A percentile compares a stretch with the other conserved stretches of the same genome.
These are phyloP conservation scores for Lordiphosa andalusiaca DNA, from an alignment of 2,888 invertebrate genomes.

Conservation along the genomic window DNA sequence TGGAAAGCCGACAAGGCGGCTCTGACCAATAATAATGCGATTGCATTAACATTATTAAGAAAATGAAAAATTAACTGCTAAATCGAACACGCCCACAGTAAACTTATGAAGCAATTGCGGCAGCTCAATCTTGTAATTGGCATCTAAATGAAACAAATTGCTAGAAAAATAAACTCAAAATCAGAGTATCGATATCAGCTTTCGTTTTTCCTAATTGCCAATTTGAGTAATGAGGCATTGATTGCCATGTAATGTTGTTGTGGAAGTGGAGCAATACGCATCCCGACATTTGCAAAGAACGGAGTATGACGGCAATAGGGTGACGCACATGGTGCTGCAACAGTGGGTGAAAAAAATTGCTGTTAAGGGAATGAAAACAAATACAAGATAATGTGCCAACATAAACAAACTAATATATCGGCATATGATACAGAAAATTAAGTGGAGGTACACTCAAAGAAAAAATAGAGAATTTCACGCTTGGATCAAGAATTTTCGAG, in stretches of 20 bases:
- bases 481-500: too few species aligned
- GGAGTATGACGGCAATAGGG: slow-evolving; percentile 16
- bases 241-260: slow-evolving; percentile 42
- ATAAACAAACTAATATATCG: too few species aligned
- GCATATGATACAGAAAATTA: too few species aligned
- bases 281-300: slow-evolving; percentile 19
- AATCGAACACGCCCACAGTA: slow-evolving; percentile 40
- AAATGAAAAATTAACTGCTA: slow-evolving; percentile 40
- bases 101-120: slow-evolving; percentile 6
- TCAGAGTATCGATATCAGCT: slow-evolving; percentile 25
- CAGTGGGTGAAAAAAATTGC: neutral
- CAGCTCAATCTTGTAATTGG: slow-evolving; percentile 44
- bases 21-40: slow-evolving; percentile 27
- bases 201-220: slow-evolving; percentile 45
- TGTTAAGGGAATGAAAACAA: neutral
- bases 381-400: neutral
- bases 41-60: slow-evolving; percentile 29
- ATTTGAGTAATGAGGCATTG: slow-evolving; percentile 45
- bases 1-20: slow-evolving; percentile 28
- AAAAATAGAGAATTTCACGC: too few species aligned
- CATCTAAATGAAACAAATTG: slow-evolving; percentile 44
- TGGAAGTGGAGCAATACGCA: slow-evolving; percentile 40
- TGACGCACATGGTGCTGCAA: slow-evolving; percentile 25
- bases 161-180: slow-evolving; percentile 27
- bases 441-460: too few species aligned